phyloP scores from a whole-genome alignment of 1,140 invertebrate genomes.

The Lethrus apterus region DNA sequence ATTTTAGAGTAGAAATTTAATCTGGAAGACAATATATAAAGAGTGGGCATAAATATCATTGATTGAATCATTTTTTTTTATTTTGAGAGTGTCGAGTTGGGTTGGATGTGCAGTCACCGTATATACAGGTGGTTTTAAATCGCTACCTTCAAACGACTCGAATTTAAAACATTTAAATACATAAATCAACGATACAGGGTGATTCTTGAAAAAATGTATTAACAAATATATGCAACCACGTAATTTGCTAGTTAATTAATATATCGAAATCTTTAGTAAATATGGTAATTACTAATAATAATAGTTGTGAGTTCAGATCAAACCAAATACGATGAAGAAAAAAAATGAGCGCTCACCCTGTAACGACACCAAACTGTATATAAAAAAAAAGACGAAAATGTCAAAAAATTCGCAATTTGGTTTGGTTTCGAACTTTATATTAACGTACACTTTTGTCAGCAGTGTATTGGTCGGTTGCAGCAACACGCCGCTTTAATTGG shows the following conservation, averaged over 20 bases:
- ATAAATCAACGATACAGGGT: too few species aligned
- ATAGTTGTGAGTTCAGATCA: background rate
- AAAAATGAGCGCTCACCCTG: background rate
- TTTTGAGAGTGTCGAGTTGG: too few species aligned
- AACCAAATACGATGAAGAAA: background rate
- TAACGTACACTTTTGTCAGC: slow-evolving; percentile 41
- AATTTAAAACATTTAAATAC: too few species aligned
- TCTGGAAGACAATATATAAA: too few species aligned
- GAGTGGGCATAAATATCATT: too few species aligned
- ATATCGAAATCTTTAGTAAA: background rate
- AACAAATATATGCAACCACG: too few species aligned
- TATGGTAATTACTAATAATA: background rate
- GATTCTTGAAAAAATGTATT: too few species aligned
- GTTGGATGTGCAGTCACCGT: too few species aligned
- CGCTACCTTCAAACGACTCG: too few species aligned
- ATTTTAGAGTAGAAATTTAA: too few species aligned
- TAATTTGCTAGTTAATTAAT: background rate
- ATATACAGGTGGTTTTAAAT: too few species aligned
- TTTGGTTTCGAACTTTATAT: slow-evolving; percentile 29
- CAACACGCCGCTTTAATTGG: slow-evolving; percentile 88
- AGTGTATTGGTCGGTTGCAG: slow-evolving; percentile 59
- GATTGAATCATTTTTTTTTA: too few species aligned
- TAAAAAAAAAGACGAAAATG: background rate
- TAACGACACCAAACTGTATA: background rate
- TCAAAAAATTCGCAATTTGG: slow-evolving; percentile 18